Conservation (phyloP, 2,113 vertebrate genomes). For the Syrrhaptes paradoxus region DNA sequence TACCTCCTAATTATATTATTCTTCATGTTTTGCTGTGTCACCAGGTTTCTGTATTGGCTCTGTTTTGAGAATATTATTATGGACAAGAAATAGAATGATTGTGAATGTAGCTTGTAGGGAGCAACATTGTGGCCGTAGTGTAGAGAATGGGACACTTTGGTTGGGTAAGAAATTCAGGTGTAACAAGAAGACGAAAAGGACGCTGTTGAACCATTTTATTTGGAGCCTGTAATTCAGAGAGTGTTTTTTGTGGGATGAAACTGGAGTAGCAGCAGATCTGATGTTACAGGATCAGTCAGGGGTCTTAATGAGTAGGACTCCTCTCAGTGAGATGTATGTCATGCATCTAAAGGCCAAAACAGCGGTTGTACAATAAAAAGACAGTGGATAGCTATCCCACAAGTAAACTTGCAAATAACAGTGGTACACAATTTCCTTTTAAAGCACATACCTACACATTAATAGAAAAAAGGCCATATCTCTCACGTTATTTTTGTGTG, state of each 20-base stretch:
- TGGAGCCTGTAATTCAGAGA: not conserved
- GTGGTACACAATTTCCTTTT: not conserved
- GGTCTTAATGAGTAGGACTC: not conserved
- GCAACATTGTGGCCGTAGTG: fast-evolving
- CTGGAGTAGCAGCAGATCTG: not conserved
- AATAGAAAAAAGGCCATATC: not conserved
- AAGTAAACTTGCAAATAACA: not conserved
- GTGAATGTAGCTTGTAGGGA: not conserved
- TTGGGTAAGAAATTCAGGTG: not conserved
- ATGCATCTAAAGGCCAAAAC: not conserved
- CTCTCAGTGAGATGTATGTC: fast-evolving
- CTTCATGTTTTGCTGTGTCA: not conserved
- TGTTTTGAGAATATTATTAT: not conserved
- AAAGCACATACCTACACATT: not conserved
- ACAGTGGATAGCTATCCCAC: not conserved
- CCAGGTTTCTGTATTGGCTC: not conserved
- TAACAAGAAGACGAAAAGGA: not conserved
- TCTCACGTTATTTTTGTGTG: not conserved
- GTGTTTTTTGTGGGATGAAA: not conserved
- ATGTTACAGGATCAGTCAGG: not conserved
- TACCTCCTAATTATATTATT: not conserved
- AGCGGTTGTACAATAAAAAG: not conserved
- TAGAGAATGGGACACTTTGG: not conserved
- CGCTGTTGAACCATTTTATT: not conserved
- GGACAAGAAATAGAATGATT: not conserved